These are phyloP conservation scores for Drosophila affinis DNA, from an alignment of 2,888 invertebrate genomes.

Conservation along the genomic window DNA sequence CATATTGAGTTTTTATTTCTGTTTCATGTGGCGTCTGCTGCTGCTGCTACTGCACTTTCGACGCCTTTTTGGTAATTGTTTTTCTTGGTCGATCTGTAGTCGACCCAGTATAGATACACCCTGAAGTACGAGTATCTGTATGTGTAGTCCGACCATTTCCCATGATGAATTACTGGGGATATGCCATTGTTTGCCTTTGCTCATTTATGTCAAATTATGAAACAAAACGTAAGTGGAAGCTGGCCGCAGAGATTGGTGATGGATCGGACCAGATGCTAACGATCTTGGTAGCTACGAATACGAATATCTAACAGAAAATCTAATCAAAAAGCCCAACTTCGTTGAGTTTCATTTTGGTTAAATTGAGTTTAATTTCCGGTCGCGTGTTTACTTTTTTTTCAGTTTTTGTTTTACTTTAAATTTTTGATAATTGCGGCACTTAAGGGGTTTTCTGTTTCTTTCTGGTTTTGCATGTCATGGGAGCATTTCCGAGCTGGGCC, in stretches of 20 bases:
- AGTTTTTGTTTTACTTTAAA: conserved; percentile 68
- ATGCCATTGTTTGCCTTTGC: conserved; percentile 47
- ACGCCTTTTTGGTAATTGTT: not conserved
- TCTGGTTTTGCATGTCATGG: conserved; percentile 71
- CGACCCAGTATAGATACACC: not conserved
- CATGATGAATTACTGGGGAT: conserved; percentile 32
- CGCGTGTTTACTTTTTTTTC: conserved; percentile 67
- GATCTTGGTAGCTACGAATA: conserved; percentile 35
- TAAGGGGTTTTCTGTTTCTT: conserved; percentile 41
- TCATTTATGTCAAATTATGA: conserved; percentile 73
- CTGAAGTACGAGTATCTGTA: not conserved
- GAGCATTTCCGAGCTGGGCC: conserved; percentile 67
- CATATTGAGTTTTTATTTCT: not conserved
- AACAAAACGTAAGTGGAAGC: conserved; percentile 36
- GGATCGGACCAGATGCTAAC: conserved; percentile 37
- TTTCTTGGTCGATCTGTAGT: no score
- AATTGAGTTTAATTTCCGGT: conserved; percentile 81
- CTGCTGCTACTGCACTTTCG: not conserved
- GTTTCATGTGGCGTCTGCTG: not conserved
- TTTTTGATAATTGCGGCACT: conserved; percentile 70
- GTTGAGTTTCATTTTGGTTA: conserved; percentile 60
- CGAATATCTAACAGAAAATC: conserved; percentile 35
- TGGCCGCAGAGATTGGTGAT: conserved; percentile 27
- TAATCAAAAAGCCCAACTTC: conserved; percentile 40
- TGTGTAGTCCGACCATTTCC: conserved; percentile 35